Percentiles rank a stretch among this genome's conserved stretches.
phyloP scores from a whole-genome alignment of 2,888 invertebrate genomes.

The Fragum whitleyi region DNA sequence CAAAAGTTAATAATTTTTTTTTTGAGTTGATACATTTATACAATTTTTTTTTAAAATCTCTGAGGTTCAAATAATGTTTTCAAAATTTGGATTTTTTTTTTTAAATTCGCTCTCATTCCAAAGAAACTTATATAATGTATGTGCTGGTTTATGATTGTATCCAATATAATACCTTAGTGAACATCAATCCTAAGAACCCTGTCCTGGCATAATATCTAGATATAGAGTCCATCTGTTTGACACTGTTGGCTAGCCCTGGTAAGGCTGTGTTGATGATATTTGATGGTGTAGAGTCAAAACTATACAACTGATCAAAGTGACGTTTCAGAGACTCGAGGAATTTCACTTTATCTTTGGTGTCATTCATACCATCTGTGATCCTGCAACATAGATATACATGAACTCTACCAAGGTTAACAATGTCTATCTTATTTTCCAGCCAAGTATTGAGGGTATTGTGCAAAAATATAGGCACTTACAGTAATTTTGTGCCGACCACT shows the following conservation, averaged over 20 bases:
- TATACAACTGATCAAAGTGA: slow-evolving; percentile 83
- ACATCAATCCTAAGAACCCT: slow-evolving; percentile 84
- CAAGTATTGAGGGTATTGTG: background rate
- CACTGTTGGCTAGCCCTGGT: slow-evolving; percentile 82
- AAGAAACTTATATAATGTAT: no score
- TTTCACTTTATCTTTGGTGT: slow-evolving; percentile 85
- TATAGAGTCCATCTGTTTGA: slow-evolving; percentile 85
- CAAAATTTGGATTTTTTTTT: no score
- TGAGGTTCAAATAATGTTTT: no score
- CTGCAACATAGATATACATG: slow-evolving; percentile 66
- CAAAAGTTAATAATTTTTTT: no score
- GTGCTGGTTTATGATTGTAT: no score
- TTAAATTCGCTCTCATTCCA: no score
- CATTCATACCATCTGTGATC: slow-evolving; percentile 85
- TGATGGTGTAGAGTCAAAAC: slow-evolving; percentile 80
- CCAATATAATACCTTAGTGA: slow-evolving; percentile 81
- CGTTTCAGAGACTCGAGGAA: slow-evolving; percentile 84
- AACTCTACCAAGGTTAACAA: no score
- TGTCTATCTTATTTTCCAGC: background rate
- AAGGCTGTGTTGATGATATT: slow-evolving; percentile 82
- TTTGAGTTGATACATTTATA: no score
- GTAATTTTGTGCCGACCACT: no score
- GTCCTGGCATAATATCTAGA: slow-evolving; percentile 84
- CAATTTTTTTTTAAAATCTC: no score
- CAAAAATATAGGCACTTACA: no score